These are phyloP conservation scores for Aldrovandia affinis DNA, from an alignment of 2,797 vertebrate genomes.

Conservation along the genomic window DNA sequence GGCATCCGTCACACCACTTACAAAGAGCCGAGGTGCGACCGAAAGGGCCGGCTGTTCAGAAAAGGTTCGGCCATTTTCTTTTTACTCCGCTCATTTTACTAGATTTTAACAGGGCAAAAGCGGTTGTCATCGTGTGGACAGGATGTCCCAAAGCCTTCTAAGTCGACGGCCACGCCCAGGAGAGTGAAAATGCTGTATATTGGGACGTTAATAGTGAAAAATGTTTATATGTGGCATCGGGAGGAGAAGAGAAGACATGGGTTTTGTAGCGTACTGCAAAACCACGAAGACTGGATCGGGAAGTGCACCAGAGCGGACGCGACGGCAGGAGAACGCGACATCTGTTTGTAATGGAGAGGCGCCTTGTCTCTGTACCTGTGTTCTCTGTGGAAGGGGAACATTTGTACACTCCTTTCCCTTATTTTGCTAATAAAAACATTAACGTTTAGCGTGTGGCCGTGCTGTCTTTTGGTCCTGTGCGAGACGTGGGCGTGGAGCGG, in stretches of 20 bases:
- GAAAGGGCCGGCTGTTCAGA: background rate
- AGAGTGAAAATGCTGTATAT: background rate
- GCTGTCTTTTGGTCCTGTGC: background rate
- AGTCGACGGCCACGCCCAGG: too few relatives aligned
- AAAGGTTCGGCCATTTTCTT: background rate
- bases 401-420: conserved; percentile 73
- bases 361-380: conserved; percentile 43
- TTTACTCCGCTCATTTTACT: background rate
- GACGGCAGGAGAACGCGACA: background rate
- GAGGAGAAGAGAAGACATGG: background rate
- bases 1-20: background rate
- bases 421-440: conserved; percentile 79
- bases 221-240: background rate
- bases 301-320: background rate
- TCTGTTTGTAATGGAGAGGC: conserved; percentile 43
- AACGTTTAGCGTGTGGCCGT: background rate
- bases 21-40: background rate
- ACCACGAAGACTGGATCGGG: background rate
- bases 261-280: background rate
- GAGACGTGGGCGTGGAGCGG: background rate
- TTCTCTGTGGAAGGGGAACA: conserved; percentile 71
- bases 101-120: background rate
- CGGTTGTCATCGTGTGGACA: background rate
- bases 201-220: background rate
- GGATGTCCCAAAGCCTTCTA: background rate